A percentile compares a stretch with the other conserved stretches of the same genome.
Evolutionary conservation across 2,888 invertebrate species (phyloP).

Genomic region (Lasioglossum vierecki): DNA sequence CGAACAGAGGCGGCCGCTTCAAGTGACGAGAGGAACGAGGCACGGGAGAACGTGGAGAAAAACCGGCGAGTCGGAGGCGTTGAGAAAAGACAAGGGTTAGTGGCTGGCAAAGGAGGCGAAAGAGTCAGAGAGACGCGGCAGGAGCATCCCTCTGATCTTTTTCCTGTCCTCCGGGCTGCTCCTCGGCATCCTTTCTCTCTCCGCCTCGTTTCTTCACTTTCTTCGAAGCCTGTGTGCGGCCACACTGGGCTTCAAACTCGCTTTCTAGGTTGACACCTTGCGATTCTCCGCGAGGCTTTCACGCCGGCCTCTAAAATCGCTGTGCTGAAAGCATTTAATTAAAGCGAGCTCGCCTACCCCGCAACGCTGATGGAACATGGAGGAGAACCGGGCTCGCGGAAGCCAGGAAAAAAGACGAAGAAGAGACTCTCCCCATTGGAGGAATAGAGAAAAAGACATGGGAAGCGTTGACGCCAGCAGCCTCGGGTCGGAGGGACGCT

Average conservation of each 20-base stretch:
- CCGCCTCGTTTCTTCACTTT: slow-evolving; percentile 38
- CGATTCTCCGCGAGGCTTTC: slow-evolving; percentile 71
- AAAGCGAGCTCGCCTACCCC: slow-evolving; percentile 71
- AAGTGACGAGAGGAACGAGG: slow-evolving; percentile 38
- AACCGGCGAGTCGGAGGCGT: slow-evolving; percentile 12
- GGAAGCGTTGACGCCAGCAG: background rate
- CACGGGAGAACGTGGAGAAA: background rate
- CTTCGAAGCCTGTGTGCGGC: slow-evolving; percentile 35
- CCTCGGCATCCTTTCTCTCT: slow-evolving; percentile 19
- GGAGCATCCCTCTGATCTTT: slow-evolving; percentile 56
- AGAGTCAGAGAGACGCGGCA: slow-evolving; percentile 40
- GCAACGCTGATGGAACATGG: slow-evolving; percentile 60
- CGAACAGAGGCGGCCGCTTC: slow-evolving; percentile 46
- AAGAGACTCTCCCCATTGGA: slow-evolving; percentile 47
- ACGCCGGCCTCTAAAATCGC: slow-evolving; percentile 70
- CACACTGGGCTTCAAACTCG: slow-evolving; percentile 64
- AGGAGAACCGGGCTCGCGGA: slow-evolving; percentile 51
- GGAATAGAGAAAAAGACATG: background rate
- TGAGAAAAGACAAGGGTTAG: slow-evolving; percentile 46
- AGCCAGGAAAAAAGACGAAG: slow-evolving; percentile 21
- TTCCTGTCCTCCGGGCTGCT: slow-evolving; percentile 8
- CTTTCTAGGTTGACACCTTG: slow-evolving; percentile 77
- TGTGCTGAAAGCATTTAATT: slow-evolving; percentile 77
- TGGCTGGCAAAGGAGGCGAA: slow-evolving; percentile 39
- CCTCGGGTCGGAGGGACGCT: slow-evolving; percentile 52